Evolutionary conservation across 2,797 vertebrate genomes (phyloP), one percentile per base, ranked within the genome.

Genomic region (Phrynocephalus forsythii): DNA sequence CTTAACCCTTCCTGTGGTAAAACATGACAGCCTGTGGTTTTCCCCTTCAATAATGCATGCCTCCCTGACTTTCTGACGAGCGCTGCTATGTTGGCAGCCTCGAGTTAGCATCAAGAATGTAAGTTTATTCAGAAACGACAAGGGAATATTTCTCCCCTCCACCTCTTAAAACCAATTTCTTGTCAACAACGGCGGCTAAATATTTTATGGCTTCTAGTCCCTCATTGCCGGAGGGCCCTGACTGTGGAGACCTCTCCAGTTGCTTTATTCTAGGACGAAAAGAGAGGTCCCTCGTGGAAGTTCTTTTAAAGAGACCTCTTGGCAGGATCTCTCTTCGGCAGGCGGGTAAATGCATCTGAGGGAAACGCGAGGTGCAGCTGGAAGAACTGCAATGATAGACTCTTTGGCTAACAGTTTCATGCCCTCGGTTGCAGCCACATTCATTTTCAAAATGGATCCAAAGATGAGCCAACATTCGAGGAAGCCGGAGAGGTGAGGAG

Each of bases 161-260:
- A 94, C 98, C 97, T 96, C 96, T 97, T 97, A 98, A 98, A 98
- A 98, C 95, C 93, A 94, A 96, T 97, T 98, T 96, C 97, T 97
- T 97, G 97, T 98, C 97, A 98, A 98, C 96, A 97, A 93, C 93
- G 91, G 91, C 88, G 90, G 94, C 96, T 98, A 97, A 98, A 98
- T 98, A 99, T 98, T 98, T 98, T 93, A 98, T 97, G 95, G 97
- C 96, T 89, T 95, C 88, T 95, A 95, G 95, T 97, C 97, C 96
- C 94, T 92, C 91, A 94, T 82, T 95, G 94, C 97, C 96, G 96
- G 85, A 91, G 97, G 95, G 79, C 97, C 93, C 91, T 95, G 95
- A 95, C 94, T 95, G 95, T 91, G 93, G 87, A 97, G 97, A 96
- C 95, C 95, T 96, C 97, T 97, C 95, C 94, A 95, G 94, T 95